A percentile compares a stretch with the other conserved stretches of the same genome.
These are phyloP conservation scores for Artibeus lituratus DNA, from an alignment of 2,797 vertebrate genomes.

Conservation along the genomic window DNA sequence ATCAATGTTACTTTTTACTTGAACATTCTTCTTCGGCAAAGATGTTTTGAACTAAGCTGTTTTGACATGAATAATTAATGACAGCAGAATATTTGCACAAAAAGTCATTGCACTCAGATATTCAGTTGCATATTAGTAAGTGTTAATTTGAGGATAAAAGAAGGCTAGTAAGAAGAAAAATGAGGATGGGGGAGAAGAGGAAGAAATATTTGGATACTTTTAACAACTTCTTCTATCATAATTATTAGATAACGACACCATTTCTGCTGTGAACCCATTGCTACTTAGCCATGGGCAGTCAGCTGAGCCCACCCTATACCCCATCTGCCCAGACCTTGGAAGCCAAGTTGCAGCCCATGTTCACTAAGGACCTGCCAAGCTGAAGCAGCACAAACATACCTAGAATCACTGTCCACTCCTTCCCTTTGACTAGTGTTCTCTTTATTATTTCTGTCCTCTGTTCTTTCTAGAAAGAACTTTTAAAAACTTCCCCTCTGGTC, in stretches of 20 bases:
- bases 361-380: not conserved
- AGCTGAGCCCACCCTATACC: not conserved
- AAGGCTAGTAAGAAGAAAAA: not conserved
- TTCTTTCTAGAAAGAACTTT: constrained; percentile 10
- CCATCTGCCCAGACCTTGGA: not conserved
- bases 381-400: not conserved
- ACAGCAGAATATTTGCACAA: not conserved
- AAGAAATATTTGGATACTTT: not conserved
- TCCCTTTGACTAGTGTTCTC: not conserved
- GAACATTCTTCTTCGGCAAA: constrained; percentile 8
- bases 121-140: not conserved
- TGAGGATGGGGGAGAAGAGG: not conserved
- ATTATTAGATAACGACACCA: not conserved
- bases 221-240: not conserved
- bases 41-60: not conserved
- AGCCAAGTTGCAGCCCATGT: not conserved
- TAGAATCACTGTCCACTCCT: not conserved
- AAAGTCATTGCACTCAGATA: not conserved
- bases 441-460: not conserved
- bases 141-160: not conserved
- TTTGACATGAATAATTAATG: not conserved
- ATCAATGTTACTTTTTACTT: not conserved
- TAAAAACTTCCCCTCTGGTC: not conserved
- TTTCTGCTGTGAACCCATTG: not conserved
- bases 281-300: not conserved